A percentile compares a stretch with the other conserved stretches of the same genome.
Conservation (phyloP, 2,113 vertebrate genomes). For the Antechinus flavipes region DNA sequence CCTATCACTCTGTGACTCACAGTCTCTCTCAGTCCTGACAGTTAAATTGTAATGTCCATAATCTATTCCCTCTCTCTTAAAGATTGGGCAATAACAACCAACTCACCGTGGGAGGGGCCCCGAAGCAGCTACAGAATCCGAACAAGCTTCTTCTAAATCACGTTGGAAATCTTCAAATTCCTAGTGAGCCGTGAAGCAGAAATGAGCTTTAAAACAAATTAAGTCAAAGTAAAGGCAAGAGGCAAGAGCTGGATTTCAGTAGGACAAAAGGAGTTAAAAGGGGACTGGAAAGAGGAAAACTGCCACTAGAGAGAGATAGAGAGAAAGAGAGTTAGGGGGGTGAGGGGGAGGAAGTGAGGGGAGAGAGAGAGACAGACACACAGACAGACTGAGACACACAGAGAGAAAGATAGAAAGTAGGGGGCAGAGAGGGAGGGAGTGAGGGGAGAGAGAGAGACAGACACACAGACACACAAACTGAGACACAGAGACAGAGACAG, state of each 20-base stretch:
- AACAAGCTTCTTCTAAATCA: background rate
- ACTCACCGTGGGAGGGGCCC: background rate
- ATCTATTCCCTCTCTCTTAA: background rate
- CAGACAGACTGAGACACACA: too few relatives aligned
- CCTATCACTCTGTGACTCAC: background rate
- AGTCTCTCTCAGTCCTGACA: background rate
- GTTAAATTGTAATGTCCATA: background rate
- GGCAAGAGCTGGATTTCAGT: background rate
- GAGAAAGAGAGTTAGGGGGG: too few relatives aligned
- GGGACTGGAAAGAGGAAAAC: too few relatives aligned
- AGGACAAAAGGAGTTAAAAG: too few relatives aligned
- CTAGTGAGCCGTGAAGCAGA: background rate
- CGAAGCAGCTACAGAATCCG: background rate
- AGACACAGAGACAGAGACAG: too few relatives aligned
- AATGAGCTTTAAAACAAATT: background rate
- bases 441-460: too few relatives aligned
- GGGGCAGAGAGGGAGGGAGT: too few relatives aligned
- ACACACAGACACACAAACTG: too few relatives aligned
- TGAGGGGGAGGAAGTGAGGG: too few relatives aligned
- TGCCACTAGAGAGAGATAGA: too few relatives aligned
- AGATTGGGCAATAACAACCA: background rate
- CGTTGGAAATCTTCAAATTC: background rate
- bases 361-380: too few relatives aligned
- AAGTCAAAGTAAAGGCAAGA: background rate
- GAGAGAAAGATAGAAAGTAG: too few relatives aligned